Evolutionary conservation across 1,140 invertebrate genomes (phyloP), one percentile per base, ranked within the genome.

Genomic region (Aphidius gifuensis): DNA sequence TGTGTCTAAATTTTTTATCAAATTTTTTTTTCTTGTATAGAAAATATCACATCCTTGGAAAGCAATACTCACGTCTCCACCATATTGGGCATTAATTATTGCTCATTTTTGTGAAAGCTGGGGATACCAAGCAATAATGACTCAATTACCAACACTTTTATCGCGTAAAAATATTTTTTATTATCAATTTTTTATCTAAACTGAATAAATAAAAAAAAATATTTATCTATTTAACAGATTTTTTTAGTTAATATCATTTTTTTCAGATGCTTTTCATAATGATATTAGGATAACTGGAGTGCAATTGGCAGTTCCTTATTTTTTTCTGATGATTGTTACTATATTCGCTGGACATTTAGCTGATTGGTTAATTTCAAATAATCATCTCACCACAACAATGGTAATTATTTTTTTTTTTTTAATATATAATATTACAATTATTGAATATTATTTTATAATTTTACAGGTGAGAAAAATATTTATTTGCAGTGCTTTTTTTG

Each of bases 31-130:
- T 57, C 61, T 51, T 32, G 23, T 1, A 80, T 1, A 80, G 74
- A 74, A 82, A 69, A 79, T 86, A 45, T 80, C 81, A 46, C 86
- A 90, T 76, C 92, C 93, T 1, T 96, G 93, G 93, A 84, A 83
- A 51, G 78, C 84, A 6, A 92, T 97, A 69, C 77, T 96, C 16
- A 89, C 84, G 0, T 96, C 94, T 0, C 81, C 85, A 48, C 87
- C 94, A 1, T 92, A 96, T 4, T 96, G 93, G 91, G 93, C 94
- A 0, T 93, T 96, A 54, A 87, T 93, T 21, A 85, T 88, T 21
- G 93, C 93, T 5, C 94, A 97, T 77, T 96, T 96, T 79, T 89
- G 91, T 60, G 94, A 96, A 78, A 97, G 96, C 79, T 97, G 94
- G 94, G 94, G 94, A n/a, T 96, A 96, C 79, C 97, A 97, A 73